Evolutionary conservation across 2,113 vertebrate genomes (phyloP).

Genomic region (Picathartes gymnocephalus): DNA sequence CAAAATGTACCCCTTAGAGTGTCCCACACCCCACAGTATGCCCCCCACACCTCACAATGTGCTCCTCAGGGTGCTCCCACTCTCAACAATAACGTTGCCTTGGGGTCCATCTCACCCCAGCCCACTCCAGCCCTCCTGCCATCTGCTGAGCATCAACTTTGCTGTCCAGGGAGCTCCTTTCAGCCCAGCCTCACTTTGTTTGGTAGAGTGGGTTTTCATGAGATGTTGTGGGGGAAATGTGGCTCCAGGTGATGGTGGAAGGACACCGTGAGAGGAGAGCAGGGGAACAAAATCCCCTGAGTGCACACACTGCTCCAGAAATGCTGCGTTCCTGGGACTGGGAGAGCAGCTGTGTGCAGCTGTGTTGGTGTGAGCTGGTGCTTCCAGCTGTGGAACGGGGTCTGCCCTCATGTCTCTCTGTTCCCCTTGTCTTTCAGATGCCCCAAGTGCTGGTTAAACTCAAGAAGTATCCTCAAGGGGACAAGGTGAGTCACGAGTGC

Average conservation of each 20-base stretch:
- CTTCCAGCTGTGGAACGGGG: neutral
- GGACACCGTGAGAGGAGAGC: neutral
- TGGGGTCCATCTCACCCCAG: neutral
- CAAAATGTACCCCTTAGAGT: fast-evolving
- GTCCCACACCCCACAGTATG: neutral
- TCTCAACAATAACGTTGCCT: neutral
- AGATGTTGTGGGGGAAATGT: neutral
- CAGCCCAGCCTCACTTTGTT: neutral
- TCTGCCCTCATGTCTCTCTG: neutral
- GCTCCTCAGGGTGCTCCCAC: neutral
- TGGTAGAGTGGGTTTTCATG: neutral
- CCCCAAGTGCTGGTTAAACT: conserved; percentile 93
- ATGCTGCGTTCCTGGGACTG: neutral
- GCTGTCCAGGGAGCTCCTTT: neutral
- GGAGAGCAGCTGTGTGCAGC: neutral
- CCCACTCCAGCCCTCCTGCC: neutral
- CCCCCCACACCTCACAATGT: neutral
- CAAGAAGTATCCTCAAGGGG: conserved; percentile 90
- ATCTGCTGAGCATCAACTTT: neutral
- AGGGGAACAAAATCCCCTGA: neutral
- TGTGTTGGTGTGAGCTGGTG: neutral
- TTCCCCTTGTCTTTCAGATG: conserved; percentile 74
- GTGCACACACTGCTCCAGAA: neutral
- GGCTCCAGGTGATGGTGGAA: neutral
- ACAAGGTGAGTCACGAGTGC: conserved; percentile 76